Conservation (phyloP, 2,113 vertebrate genomes). For the Probosciger aterrimus region DNA sequence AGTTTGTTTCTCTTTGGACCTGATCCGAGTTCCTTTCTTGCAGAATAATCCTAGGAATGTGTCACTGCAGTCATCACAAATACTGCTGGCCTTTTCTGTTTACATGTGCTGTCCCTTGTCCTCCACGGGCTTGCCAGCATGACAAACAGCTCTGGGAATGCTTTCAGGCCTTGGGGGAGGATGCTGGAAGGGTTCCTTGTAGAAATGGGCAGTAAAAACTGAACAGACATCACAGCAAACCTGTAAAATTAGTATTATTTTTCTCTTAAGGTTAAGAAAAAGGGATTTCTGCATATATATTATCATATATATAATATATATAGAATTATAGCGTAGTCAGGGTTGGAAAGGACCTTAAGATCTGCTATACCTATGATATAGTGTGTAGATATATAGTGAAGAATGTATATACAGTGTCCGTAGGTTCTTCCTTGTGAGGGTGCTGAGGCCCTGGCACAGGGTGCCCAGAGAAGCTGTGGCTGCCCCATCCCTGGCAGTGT, state of each 20-base stretch:
- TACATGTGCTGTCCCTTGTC: background rate
- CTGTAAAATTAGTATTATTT: fast-evolving
- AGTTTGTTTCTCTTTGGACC: background rate
- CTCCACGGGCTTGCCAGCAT: background rate
- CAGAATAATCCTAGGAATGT: slow-evolving; percentile 1
- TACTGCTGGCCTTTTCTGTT: background rate
- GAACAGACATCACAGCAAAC: background rate
- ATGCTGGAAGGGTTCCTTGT: background rate
- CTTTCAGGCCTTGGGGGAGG: background rate
- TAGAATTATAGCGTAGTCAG: background rate
- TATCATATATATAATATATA: background rate
- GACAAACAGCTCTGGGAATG: background rate
- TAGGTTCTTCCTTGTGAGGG: background rate
- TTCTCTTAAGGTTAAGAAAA: background rate
- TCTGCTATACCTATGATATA: background rate
- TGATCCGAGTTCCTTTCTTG: fast-evolving
- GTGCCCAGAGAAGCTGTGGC: background rate
- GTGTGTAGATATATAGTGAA: background rate
- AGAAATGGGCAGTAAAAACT: background rate
- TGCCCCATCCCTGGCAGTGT: background rate
- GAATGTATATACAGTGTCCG: background rate
- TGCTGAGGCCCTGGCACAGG: background rate
- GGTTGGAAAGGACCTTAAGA: background rate
- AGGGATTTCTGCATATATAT: background rate
- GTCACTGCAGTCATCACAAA: background rate